Conservation (phyloP, 2,797 vertebrate genomes). For the Anguilla obscura region DNA sequence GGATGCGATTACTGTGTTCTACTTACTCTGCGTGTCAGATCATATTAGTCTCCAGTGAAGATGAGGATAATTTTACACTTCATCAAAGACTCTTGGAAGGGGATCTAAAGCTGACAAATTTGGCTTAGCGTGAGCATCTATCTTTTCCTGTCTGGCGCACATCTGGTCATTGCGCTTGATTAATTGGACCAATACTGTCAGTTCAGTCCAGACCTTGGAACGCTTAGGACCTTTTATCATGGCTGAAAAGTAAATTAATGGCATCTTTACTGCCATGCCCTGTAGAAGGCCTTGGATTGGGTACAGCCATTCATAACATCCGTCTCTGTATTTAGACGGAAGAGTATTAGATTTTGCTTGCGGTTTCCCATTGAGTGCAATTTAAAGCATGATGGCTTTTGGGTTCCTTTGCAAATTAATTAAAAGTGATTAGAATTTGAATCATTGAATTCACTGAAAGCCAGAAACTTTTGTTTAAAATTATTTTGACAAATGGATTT, state of each 20-base stretch:
- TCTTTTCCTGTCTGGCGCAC: background rate
- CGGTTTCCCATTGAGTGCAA: background rate
- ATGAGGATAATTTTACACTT: constrained; percentile 24
- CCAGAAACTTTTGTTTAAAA: background rate
- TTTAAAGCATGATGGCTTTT: background rate
- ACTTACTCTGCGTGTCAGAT: constrained; percentile 18
- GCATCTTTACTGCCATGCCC: constrained; percentile 8
- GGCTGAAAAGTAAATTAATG: constrained; percentile 7
- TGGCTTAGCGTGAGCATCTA: background rate
- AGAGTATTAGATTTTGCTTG: background rate
- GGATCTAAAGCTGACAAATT: constrained; percentile 25
- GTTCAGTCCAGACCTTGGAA: constrained; percentile 14
- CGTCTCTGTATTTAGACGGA: background rate
- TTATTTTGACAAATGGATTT: background rate
- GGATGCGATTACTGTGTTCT: constrained; percentile 7
- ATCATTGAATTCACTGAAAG: background rate
- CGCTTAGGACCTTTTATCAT: background rate
- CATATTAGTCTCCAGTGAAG: constrained; percentile 19
- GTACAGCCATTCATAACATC: background rate
- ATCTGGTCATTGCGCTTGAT: constrained; percentile 35
- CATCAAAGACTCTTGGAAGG: constrained; percentile 28
- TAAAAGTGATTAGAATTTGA: background rate
- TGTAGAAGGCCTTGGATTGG: background rate
- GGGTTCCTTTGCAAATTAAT: background rate
- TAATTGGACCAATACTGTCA: constrained; percentile 29